Conservation (phyloP, 2,797 vertebrate species). For the Heteromormyrus szaboi region DNA sequence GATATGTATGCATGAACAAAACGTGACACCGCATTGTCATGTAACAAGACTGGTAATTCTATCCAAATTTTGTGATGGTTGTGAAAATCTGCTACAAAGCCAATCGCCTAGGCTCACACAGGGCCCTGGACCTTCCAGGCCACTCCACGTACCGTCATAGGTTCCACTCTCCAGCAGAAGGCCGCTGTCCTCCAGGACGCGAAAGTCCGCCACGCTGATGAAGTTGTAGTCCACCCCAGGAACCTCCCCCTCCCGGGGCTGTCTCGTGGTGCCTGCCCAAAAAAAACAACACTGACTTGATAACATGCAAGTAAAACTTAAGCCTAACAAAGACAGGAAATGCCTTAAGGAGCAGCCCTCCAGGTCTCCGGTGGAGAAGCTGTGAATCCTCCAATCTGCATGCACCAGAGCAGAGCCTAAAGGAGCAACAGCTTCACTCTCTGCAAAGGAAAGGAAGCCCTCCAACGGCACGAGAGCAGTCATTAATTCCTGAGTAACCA, state of each 20-base stretch:
- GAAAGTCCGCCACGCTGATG: conserved; percentile 92
- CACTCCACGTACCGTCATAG: conserved; percentile 78
- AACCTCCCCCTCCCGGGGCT: conserved; percentile 92
- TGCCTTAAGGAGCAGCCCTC: neutral
- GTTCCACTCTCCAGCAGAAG: conserved; percentile 97
- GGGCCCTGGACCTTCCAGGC: neutral
- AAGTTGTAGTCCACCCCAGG: conserved; percentile 98
- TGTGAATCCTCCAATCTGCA: neutral
- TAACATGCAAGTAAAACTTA: neutral
- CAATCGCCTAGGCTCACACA: neutral
- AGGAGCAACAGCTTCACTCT: neutral
- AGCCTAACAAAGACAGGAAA: conserved; percentile 5
- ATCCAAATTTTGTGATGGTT: neutral
- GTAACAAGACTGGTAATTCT: neutral
- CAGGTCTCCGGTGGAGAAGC: neutral
- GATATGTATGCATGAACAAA: neutral
- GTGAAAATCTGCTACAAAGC: neutral
- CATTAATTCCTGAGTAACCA: neutral
- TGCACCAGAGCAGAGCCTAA: neutral
- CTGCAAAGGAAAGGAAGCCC: neutral
- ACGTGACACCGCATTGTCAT: neutral
- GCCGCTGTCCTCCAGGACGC: conserved; percentile 88
- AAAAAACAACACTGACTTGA: neutral
- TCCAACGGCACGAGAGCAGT: neutral
- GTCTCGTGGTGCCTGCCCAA: conserved; percentile 86